Base-by-base conservation (phyloP, 2,888 invertebrate genomes). In the Mythimna albipuncta region DNA sequence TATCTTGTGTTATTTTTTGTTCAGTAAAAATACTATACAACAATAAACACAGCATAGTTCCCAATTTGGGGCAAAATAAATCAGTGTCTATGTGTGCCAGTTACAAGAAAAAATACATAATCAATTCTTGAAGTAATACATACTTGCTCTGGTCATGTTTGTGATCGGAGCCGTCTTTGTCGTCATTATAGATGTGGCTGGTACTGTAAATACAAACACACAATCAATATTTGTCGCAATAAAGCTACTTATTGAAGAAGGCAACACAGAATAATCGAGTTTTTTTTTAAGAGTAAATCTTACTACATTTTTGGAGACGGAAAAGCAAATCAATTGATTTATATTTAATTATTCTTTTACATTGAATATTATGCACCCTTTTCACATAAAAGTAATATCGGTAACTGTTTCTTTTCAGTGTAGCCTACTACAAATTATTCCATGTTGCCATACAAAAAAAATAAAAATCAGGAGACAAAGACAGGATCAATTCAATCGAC, bases 111-210 rank as follows among this genome's bases (percentile, higher is more conserved):
- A 47, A 16, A 16, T 6, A 52, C 26, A 26, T 26, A 26, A 26
- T 19, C 6, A n/a, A 9, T 52, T 52, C 6, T 47, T 47, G 47
- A 47, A 19, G 13, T 62, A 7, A 6, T 75, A 94, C 96, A 94
- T 79, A 96, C 96, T 96, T 96, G 96, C 96, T 96, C 87, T 96
- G 96, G 86, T 96, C 96, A 74, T 96, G 96, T 86, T 96, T 96
- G 84, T 96, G 96, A 78, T 96, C 96, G 3, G 95, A 96, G n/a
- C 94, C 94, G 58, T 96, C 96, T 85, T 95, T 96, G 58, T 96
- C 96, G 75, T 96, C 96, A 75, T 94, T 94, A 83, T 94, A 94
- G 63, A 94, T 90, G 86, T 95, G 96, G 77, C 96, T 93, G 72
- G 96, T 96, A 90, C 96, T 96, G 94, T 69, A 94, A 95, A 85